Evolutionary conservation across 2,888 invertebrate genomes (phyloP).

Genomic region (Agrochola litura): DNA sequence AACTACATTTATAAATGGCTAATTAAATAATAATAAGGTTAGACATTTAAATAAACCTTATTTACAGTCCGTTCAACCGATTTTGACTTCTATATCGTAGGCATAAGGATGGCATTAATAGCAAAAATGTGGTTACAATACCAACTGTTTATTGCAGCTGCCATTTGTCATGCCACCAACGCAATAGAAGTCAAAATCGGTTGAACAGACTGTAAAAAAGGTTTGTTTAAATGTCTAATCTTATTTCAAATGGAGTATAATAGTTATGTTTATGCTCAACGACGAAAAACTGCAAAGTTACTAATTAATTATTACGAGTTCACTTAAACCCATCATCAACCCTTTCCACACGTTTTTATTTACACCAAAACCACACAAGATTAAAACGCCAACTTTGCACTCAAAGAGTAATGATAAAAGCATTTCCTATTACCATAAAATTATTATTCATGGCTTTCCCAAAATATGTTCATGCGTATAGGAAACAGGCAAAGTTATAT

Average conservation of each 20-base stretch:
- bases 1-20: not conserved
- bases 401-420: slow-evolving; percentile 71
- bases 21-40: not conserved
- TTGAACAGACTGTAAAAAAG: too few relatives aligned
- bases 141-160: too few relatives aligned
- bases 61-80: too few relatives aligned
- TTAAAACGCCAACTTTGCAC: slow-evolving; percentile 49
- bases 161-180: too few relatives aligned
- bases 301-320: not conserved
- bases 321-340: not conserved
- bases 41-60: too few relatives aligned
- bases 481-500: slow-evolving; percentile 84
- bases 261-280: not conserved
- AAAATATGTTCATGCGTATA: slow-evolving; percentile 82
- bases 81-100: too few relatives aligned
- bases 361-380: slow-evolving; percentile 10
- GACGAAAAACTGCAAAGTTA: not conserved
- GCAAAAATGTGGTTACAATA: too few relatives aligned
- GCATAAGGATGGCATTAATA: too few relatives aligned
- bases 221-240: too few relatives aligned
- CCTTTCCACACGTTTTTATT: slow-evolving; percentile 34
- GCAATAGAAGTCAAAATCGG: too few relatives aligned
- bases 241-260: too few relatives aligned
- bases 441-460: slow-evolving; percentile 80
- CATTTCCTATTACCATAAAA: slow-evolving; percentile 74